phyloP scores from a whole-genome alignment of 2,113 vertebrate species.

The Alectura lathami region DNA sequence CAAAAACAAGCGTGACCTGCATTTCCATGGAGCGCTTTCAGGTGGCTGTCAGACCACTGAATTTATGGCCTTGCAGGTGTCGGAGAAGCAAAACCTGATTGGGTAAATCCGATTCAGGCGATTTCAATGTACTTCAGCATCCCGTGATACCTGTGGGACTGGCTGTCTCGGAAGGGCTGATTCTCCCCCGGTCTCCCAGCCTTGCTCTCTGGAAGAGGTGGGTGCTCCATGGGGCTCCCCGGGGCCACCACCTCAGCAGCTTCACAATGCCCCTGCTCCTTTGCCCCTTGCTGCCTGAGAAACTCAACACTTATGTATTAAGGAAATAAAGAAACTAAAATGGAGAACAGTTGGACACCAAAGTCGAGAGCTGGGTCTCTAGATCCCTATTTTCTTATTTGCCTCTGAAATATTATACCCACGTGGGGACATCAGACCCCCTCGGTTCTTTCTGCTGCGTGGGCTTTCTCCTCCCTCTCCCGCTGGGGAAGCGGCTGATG shows the following conservation, averaged over 20 bases:
- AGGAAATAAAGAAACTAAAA: not conserved
- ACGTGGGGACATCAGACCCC: not conserved
- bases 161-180: not conserved
- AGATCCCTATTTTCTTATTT: not conserved
- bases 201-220: not conserved
- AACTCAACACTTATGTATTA: not conserved
- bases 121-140: not conserved
- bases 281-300: not conserved
- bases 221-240: not conserved
- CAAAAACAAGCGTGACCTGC: not conserved
- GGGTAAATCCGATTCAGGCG: not conserved
- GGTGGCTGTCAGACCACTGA: not conserved
- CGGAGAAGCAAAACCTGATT: not conserved
- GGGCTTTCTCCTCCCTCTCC: not conserved
- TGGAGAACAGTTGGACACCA: not conserved
- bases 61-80: not conserved
- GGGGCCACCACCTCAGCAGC: not conserved
- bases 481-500: not conserved
- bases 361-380: not conserved
- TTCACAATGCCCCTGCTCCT: not conserved
- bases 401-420: not conserved
- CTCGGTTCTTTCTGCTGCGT: not conserved
- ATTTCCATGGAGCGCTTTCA: not conserved
- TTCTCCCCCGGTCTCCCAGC: not conserved
- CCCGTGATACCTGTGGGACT: accelerated